A percentile compares a stretch with the other conserved stretches of the same genome.
Evolutionary conservation across 1,140 invertebrate genomes (phyloP).

Genomic region (Maconellicoccus hirsutus): DNA sequence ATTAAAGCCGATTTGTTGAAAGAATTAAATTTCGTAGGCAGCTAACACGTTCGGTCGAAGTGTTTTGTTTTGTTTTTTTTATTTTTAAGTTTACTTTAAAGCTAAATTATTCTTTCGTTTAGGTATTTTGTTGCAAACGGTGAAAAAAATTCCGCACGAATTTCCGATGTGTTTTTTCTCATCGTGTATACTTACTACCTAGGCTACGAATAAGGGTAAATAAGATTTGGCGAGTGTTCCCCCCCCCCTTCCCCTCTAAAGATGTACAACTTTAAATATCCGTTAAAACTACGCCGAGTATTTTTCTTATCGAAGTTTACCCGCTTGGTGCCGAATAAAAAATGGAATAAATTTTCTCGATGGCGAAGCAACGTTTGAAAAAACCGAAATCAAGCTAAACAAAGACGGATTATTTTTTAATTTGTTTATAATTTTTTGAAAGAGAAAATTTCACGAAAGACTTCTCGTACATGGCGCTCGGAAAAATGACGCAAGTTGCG

Average conservation of each 20-base stretch:
- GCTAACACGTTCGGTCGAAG: not conserved
- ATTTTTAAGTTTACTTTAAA: not conserved
- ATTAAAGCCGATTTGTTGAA: not conserved
- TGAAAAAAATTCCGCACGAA: too few species aligned
- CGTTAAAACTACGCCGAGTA: too few species aligned
- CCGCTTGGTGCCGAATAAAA: too few species aligned
- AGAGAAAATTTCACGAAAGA: too few species aligned
- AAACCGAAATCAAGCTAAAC: not conserved
- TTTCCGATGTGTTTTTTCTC: too few species aligned
- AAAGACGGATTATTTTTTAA: conserved; percentile 6
- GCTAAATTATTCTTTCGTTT: not conserved
- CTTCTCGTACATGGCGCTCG: too few species aligned
- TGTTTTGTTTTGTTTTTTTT: not conserved
- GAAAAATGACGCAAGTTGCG: not conserved
- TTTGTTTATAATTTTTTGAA: not conserved
- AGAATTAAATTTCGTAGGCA: not conserved
- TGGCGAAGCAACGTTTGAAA: not conserved
- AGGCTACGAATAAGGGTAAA: too few species aligned
- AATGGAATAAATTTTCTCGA: not conserved
- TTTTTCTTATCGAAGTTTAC: too few species aligned
- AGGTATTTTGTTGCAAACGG: not conserved
- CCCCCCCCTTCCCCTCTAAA: too few species aligned
- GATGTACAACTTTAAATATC: too few species aligned
- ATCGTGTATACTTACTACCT: too few species aligned
- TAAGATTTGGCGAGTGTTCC: too few species aligned